Percentiles rank a stretch among this genome's conserved stretches.
Conservation (phyloP, 2,797 vertebrate species). For the Emys orbicularis region DNA sequence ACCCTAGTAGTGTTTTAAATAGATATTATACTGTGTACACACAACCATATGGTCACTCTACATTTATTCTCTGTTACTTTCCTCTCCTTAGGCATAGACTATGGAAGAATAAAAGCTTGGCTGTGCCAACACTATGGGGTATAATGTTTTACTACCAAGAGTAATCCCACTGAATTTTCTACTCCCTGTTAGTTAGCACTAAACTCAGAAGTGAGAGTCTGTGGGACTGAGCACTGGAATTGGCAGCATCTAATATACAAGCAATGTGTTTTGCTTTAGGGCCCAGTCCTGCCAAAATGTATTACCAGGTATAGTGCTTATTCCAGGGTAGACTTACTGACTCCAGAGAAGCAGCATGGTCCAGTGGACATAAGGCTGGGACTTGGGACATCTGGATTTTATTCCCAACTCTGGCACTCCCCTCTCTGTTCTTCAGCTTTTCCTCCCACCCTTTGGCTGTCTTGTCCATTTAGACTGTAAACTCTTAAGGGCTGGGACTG, state of each 20-base stretch:
- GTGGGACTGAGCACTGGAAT: background rate
- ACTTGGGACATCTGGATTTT: background rate
- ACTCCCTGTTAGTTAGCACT: background rate
- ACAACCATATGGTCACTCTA: background rate
- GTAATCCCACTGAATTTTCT: background rate
- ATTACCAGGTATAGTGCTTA: background rate
- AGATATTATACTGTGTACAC: background rate
- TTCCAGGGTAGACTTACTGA: background rate
- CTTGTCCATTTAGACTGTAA: background rate
- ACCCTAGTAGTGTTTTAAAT: background rate
- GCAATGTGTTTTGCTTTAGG: background rate
- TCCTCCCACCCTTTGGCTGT: background rate
- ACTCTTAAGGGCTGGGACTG: background rate
- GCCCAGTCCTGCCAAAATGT: background rate
- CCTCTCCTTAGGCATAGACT: background rate
- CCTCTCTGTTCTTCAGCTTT: background rate
- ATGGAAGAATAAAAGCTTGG: background rate
- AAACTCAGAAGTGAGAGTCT: background rate
- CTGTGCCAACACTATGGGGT: background rate
- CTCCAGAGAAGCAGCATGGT: background rate
- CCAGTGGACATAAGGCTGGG: background rate
- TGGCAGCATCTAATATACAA: background rate
- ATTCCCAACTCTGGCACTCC: background rate
- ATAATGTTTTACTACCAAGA: background rate
- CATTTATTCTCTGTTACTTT: background rate